Evolutionary conservation across 1,140 invertebrate species (phyloP).

Genomic region (Lineus longissimus): DNA sequence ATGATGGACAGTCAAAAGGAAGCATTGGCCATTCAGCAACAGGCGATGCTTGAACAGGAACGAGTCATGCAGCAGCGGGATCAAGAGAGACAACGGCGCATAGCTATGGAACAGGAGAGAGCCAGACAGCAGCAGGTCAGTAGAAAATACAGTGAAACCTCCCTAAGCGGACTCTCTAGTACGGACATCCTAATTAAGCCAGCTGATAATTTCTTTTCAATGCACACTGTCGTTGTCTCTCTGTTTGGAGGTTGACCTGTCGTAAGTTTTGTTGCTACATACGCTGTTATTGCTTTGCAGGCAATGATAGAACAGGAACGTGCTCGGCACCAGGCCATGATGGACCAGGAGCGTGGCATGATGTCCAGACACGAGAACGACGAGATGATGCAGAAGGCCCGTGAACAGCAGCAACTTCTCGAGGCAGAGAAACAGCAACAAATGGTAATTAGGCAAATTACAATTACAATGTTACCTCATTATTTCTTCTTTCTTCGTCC

Average conservation of each 20-base stretch:
- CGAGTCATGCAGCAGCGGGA: slow-evolving; percentile 4
- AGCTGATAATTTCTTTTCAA: too few species aligned
- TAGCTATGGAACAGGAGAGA: slow-evolving; percentile 7
- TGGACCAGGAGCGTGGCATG: slow-evolving; percentile 2
- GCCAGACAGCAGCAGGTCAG: too few species aligned
- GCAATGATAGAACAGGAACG: slow-evolving; percentile 11
- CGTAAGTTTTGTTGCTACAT: too few species aligned
- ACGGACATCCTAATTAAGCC: too few species aligned
- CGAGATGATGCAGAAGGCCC: slow-evolving; percentile 39
- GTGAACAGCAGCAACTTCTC: slow-evolving; percentile 40
- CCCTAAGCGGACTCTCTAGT: too few species aligned
- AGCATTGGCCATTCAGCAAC: slow-evolving; percentile 23
- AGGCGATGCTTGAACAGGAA: slow-evolving; percentile 17
- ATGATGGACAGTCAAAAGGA: slow-evolving; percentile 19
- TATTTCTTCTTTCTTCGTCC: too few species aligned
- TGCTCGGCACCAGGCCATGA: slow-evolving; percentile 22
- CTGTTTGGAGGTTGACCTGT: too few species aligned
- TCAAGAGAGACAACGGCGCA: slow-evolving; percentile 14
- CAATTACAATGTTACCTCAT: too few species aligned
- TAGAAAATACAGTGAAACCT: too few species aligned
- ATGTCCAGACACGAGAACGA: slow-evolving; percentile 5
- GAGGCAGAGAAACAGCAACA: slow-evolving; percentile 37
- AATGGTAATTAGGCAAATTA: too few species aligned
- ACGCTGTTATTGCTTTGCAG: too few species aligned
- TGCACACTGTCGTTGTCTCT: too few species aligned